Conservation (phyloP, 2,888 invertebrate species). For the Ceriagrion tenellum region DNA sequence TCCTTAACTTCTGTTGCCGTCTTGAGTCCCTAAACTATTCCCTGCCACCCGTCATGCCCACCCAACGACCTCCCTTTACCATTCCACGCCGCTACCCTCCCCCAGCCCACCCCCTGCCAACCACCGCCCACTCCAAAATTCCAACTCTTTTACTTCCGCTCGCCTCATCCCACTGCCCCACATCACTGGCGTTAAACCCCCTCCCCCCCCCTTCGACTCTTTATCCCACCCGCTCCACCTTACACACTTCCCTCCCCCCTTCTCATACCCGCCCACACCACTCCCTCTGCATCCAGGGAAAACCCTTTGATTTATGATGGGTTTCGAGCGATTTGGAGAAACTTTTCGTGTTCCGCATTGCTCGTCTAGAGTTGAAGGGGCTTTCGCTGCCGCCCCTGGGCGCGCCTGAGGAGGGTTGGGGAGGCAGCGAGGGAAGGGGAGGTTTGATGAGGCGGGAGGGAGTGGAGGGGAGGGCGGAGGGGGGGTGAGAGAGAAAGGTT, state of each 20-base stretch:
- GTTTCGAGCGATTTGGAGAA: constrained; percentile 30
- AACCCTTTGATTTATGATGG: constrained; percentile 39
- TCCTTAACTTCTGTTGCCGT: constrained; percentile 26
- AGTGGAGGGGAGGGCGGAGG: not conserved
- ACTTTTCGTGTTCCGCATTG: constrained; percentile 39
- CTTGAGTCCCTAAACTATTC: constrained; percentile 35
- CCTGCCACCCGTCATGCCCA: not conserved
- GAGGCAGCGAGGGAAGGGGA: not conserved
- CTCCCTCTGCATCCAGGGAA: constrained; percentile 21
- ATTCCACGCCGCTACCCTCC: not conserved
- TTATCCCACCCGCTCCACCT: not conserved
- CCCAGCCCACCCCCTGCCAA: not conserved
- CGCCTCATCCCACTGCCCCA: not conserved
- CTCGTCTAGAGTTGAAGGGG: constrained; percentile 39
- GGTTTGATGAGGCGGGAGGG: not conserved
- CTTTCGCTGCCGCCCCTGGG: not conserved
- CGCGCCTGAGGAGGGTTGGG: not conserved
- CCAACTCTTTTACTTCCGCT: not conserved
- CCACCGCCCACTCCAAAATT: not conserved
- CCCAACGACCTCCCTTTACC: not conserved
- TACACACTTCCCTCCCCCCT: not conserved
- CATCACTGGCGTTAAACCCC: not conserved
- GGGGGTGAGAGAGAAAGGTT: not conserved
- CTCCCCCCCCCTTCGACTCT: too few relatives aligned
- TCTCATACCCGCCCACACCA: not conserved